Conservation (phyloP, 1,140 invertebrate species). For the Mesaphorura yosii region DNA sequence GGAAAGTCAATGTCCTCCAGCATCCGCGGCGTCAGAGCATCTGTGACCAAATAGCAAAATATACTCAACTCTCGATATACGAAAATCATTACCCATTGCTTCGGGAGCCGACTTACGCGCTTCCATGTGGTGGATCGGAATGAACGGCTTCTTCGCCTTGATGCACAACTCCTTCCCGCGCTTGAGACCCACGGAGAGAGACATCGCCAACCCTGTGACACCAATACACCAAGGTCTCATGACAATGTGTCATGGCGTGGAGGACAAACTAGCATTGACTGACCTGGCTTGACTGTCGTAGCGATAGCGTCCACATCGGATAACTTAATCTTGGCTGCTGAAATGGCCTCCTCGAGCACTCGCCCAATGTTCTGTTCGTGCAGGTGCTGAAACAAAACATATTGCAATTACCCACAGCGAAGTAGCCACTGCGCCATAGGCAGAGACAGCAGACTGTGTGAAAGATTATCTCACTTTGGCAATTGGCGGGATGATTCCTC, state of each 20-base stretch:
- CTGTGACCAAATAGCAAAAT: not conserved
- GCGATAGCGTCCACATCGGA: slow-evolving; percentile 79
- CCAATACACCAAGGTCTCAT: slow-evolving; percentile 33
- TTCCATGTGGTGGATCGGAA: slow-evolving; percentile 97
- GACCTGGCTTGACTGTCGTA: slow-evolving; percentile 73
- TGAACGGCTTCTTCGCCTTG: slow-evolving; percentile 63
- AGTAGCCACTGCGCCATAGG: not conserved
- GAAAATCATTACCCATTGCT: too few species aligned
- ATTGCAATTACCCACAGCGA: slow-evolving; percentile 6
- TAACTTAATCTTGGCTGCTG: slow-evolving; percentile 50
- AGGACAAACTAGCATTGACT: not conserved
- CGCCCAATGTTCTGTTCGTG: slow-evolving; percentile 66
- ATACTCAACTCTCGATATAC: not conserved
- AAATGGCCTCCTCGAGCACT: slow-evolving; percentile 57
- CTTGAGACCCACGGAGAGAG: slow-evolving; percentile 64
- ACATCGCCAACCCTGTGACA: slow-evolving; percentile 63
- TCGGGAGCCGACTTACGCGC: too few species aligned
- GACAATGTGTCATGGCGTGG: not conserved
- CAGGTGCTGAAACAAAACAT: too few species aligned
- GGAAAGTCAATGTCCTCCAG: slow-evolving; percentile 66
- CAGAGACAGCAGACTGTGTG: too few species aligned
- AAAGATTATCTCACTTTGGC: too few species aligned
- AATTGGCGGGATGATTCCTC: slow-evolving; percentile 79
- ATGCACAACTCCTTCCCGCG: slow-evolving; percentile 70
- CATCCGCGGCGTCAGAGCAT: slow-evolving; percentile 74